Evolutionary conservation across 2,797 vertebrate species (phyloP).

Genomic region (Eospalax fontanierii): DNA sequence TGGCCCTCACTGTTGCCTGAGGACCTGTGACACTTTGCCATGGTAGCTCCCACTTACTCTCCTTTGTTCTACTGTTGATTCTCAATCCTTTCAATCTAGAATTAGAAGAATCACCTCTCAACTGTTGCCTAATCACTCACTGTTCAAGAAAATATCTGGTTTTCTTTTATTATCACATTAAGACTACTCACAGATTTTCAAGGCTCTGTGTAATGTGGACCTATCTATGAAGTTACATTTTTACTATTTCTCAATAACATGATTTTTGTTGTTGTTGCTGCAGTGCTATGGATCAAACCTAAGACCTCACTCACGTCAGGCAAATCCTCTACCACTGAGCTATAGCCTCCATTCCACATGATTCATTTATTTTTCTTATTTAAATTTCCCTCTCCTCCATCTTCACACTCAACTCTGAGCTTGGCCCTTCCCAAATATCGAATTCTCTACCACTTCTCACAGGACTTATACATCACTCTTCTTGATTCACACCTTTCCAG

Average conservation of each 20-base stretch:
- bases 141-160: neutral
- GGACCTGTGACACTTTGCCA: fast-evolving
- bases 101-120: neutral
- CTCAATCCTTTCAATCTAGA: neutral
- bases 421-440: neutral
- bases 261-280: neutral
- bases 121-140: neutral
- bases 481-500: neutral
- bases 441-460: neutral
- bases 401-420: neutral
- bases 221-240: neutral
- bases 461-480: neutral
- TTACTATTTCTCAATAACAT: neutral
- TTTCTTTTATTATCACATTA: neutral
- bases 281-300: neutral
- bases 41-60: neutral
- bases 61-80: neutral
- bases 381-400: neutral
- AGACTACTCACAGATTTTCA: neutral
- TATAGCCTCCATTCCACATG: too few relatives aligned
- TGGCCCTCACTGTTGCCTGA: neutral
- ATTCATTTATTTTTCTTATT: neutral
- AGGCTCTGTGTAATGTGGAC: neutral
- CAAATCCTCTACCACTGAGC: neutral
- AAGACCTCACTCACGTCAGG: neutral